Evolutionary conservation across 1,140 invertebrate species (phyloP), one percentile per base, ranked within the genome.

Genomic region (Doryteuthis pealeii): DNA sequence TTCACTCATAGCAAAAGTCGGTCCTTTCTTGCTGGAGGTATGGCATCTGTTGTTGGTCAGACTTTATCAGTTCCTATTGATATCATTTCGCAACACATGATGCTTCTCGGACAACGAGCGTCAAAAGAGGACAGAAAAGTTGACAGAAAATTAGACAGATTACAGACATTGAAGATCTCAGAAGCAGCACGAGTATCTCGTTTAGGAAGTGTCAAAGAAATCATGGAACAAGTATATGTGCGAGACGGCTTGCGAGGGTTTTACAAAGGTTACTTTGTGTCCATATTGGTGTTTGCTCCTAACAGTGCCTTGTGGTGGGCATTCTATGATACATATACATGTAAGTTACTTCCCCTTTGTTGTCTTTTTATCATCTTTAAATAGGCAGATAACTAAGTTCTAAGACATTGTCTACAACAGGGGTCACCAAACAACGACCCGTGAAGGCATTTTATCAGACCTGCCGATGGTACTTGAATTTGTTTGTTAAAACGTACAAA

Each of bases 251-350:
- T 95, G 14, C 86, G 89, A 77, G 96, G 96, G 2, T 98, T 97
- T 89, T 99, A 98, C 86, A 89, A 96, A 78, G 97, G 97, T 0
- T 98, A 98, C 86, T 90, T 93, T 35, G 95, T 96, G 32, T 98
- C 96, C 28, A 88, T 98, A 1, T 92, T 93, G 77, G 94, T 95
- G 4, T 98, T 97, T 89, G 95, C 97, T 74, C 96, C 96, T 12
- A 98, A 96, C 86, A 96, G 95, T 74, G 96, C 96, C 15, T 90
- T 98, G 30, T 99, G 96, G 96, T 99, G 96, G 96, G 93, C 92
- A 43, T 93, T 98, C 80, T 99, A 98, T 89, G 95, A 96, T 75
- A 90, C 93, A 67, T 98, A 97, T 89, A 95, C 96, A 92, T 95
- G 95, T 97, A 89, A 87, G 80, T 83, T 68, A 32, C 30, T 68